phyloP scores from a whole-genome alignment of 2,888 invertebrate species.

The Cosmorhoe ocellata region DNA sequence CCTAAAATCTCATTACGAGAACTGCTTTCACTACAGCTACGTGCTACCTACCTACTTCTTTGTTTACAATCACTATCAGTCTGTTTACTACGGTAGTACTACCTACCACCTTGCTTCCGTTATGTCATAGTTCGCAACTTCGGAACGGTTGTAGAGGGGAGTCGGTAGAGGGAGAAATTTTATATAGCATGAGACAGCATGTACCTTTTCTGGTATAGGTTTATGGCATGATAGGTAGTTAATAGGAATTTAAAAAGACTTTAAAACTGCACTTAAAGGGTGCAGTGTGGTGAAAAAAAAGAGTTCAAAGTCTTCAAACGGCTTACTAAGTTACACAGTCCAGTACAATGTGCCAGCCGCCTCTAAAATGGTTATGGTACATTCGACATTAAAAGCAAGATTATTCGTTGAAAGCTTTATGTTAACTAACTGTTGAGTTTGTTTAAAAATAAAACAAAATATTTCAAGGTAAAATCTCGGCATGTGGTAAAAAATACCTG shows the following conservation, averaged over 20 bases:
- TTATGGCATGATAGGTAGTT: too few relatives aligned
- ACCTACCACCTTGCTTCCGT: background rate
- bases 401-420: constrained; percentile 10
- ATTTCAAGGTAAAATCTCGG: constrained; percentile 15
- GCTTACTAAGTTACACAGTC: too few relatives aligned
- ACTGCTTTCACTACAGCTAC: too few relatives aligned
- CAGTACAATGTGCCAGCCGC: too few relatives aligned
- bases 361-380: background rate
- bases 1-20: too few relatives aligned
- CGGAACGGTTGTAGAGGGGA: background rate
- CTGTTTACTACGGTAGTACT: constrained; percentile 27
- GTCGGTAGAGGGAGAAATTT: background rate
- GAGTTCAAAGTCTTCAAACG: too few relatives aligned
- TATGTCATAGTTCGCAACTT: constrained; percentile 10
- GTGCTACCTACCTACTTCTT: constrained; percentile 4
- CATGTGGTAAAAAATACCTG: constrained; percentile 14
- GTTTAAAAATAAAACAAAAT: constrained; percentile 13
- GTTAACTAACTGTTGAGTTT: constrained; percentile 2
- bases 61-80: too few relatives aligned
- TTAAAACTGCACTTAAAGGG: too few relatives aligned
- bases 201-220: too few relatives aligned
- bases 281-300: too few relatives aligned
- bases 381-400: constrained; percentile 4
- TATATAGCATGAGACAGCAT: constrained; percentile 4
- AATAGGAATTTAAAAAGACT: too few relatives aligned